Evolutionary conservation across 2,888 invertebrate genomes (phyloP).

Genomic region (Colletes collaris): DNA sequence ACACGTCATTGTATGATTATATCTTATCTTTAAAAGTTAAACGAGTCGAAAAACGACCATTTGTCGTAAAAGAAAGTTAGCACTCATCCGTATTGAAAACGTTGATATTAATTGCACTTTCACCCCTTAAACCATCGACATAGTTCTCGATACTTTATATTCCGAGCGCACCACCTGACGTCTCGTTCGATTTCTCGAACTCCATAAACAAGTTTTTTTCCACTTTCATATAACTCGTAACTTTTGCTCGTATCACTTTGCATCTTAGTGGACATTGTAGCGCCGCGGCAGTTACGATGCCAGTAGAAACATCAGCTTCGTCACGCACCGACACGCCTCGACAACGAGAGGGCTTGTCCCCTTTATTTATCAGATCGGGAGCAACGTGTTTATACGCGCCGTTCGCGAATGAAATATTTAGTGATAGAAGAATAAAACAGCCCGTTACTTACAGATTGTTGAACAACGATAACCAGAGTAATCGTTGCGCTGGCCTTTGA

Average conservation of each 20-base stretch:
- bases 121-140: background rate
- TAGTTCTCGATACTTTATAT: no score
- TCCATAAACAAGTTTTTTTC: no score
- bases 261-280: background rate
- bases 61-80: no score
- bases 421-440: background rate
- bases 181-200: no score
- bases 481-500: background rate
- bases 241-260: no score
- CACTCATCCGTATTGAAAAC: no score
- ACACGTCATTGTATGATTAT: no score
- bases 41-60: no score
- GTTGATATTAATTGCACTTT: no score
- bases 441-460: background rate
- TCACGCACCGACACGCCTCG: constrained; percentile 11
- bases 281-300: background rate
- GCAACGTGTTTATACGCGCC: background rate
- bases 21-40: no score
- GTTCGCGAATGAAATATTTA: background rate
- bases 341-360: constrained; percentile 2
- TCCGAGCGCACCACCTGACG: no score
- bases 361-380: constrained; percentile 3
- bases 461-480: background rate
- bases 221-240: background rate
- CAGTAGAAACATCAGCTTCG: background rate